Evolutionary conservation across 2,888 invertebrate genomes (phyloP).

Genomic region (Drosophila setosimentum): DNA sequence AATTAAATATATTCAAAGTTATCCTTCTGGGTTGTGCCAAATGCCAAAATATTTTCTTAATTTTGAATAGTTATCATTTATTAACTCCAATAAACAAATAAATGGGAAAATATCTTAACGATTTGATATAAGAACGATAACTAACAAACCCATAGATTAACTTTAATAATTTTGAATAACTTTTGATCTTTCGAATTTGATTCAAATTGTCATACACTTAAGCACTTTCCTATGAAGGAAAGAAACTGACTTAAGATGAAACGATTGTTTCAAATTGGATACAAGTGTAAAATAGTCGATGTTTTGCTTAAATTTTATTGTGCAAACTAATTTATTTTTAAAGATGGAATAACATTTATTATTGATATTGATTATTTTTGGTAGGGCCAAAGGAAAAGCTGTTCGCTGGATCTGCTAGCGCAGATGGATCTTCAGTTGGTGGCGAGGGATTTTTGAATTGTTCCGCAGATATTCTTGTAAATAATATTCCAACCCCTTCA

Average conservation of each 20-base stretch:
- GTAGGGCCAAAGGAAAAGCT: constrained; percentile 78
- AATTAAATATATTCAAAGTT: neutral
- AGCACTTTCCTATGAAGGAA: neutral
- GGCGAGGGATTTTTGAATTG: constrained; percentile 95
- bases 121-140: neutral
- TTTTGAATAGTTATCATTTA: no score
- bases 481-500: constrained; percentile 98
- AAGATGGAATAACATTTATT: constrained; percentile 41
- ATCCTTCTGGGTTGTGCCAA: no score
- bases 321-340: constrained; percentile 33
- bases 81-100: no score
- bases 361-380: constrained; percentile 83
- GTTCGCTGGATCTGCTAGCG: constrained; percentile 88
- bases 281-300: neutral
- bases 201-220: neutral
- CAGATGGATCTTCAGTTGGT: constrained; percentile 91
- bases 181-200: neutral
- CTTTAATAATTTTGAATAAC: neutral
- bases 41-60: no score
- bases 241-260: neutral
- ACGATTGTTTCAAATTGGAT: neutral
- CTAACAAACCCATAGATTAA: neutral
- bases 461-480: constrained; percentile 96
- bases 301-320: constrained; percentile 22
- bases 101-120: neutral